These are phyloP conservation scores for Psittacara wagleri DNA, from an alignment of 2,113 vertebrate genomes.

Conservation along the genomic window DNA sequence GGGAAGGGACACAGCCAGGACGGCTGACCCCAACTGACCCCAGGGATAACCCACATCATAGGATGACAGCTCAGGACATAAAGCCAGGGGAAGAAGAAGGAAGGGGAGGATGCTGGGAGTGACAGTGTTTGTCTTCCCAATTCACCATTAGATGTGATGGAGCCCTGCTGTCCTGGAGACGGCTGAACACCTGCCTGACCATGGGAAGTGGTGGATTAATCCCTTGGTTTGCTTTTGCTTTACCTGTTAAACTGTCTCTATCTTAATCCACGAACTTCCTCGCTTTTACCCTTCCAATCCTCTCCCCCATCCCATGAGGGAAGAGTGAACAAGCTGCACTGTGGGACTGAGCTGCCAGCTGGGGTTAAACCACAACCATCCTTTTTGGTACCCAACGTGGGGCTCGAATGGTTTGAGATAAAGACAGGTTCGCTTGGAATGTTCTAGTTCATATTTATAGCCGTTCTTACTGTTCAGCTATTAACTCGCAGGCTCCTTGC, in stretches of 20 bases:
- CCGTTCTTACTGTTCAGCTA: not conserved
- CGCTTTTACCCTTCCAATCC: fast-evolving
- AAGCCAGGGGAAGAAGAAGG: not conserved
- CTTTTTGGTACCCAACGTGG: not conserved
- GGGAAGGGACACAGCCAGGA: not conserved
- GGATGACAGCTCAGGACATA: not conserved
- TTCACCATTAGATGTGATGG: fast-evolving
- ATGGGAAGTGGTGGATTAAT: not conserved
- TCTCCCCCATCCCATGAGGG: not conserved
- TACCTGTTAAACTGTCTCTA: not conserved
- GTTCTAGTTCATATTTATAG: not conserved
- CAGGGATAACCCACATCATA: not conserved
- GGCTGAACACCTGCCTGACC: not conserved
- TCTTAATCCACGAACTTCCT: not conserved
- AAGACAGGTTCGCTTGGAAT: not conserved
- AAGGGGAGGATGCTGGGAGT: not conserved
- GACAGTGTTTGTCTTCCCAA: not conserved
- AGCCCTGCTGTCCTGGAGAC: not conserved
- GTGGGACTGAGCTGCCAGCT: not conserved
- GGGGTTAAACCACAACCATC: not conserved
- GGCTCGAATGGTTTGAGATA: not conserved
- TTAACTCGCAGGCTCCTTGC: not conserved
- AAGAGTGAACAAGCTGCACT: not conserved
- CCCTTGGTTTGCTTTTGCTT: not conserved
- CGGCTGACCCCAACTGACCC: not conserved